phyloP scores from a whole-genome alignment of 1,140 invertebrate genomes.

The Atta cephalotes region DNA sequence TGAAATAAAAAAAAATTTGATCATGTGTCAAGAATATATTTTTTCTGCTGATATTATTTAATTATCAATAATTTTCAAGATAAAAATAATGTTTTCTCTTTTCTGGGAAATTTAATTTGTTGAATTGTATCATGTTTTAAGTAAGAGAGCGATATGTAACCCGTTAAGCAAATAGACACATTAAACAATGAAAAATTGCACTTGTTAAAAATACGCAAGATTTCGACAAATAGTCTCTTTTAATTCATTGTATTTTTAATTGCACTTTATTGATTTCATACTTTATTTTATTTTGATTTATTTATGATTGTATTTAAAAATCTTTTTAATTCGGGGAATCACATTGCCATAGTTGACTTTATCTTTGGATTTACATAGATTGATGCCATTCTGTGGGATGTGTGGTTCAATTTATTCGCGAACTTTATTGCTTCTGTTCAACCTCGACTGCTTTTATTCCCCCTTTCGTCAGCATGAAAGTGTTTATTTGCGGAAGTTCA shows the following conservation, averaged over 20 bases:
- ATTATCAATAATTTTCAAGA: too few species aligned
- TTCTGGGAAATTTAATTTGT: too few species aligned
- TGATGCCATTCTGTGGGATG: not conserved
- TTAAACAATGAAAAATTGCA: not conserved
- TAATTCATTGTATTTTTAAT: not conserved
- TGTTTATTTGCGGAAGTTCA: conserved; percentile 31
- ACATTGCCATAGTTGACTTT: not conserved
- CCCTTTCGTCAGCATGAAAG: conserved; percentile 32
- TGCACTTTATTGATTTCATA: conserved; percentile 10
- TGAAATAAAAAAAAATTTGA: too few species aligned
- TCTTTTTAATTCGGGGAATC: not conserved
- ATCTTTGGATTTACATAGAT: not conserved
- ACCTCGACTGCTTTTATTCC: not conserved
- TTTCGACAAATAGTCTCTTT: conserved; percentile 8
- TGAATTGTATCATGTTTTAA: too few species aligned
- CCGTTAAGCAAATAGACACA: not conserved
- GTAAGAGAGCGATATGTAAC: too few species aligned
- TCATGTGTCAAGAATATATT: too few species aligned
- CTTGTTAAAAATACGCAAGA: not conserved
- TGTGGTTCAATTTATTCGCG: conserved; percentile 25
- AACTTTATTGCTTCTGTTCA: conserved; percentile 18
- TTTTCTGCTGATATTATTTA: too few species aligned
- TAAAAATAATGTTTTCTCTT: too few species aligned
- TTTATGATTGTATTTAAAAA: not conserved
- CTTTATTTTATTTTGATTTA: not conserved